phyloP scores from a whole-genome alignment of 2,797 vertebrate species.

The Hipposideros larvatus region DNA sequence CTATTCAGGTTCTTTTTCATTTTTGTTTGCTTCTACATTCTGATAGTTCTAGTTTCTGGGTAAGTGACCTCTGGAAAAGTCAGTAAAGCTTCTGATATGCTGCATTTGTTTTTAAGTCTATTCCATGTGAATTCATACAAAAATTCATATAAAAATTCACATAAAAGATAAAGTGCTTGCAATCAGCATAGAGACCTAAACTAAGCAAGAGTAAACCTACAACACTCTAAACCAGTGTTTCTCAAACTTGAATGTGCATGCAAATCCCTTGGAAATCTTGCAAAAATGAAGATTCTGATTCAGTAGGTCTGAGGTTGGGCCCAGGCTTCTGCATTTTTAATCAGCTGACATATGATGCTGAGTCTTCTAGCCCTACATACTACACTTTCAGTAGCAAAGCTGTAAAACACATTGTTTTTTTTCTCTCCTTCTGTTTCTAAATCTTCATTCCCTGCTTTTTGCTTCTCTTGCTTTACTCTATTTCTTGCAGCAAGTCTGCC shows the following conservation, averaged over 20 bases:
- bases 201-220: not conserved
- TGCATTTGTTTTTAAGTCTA: conserved; percentile 34
- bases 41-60: not conserved
- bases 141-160: no score
- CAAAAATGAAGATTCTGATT: not conserved
- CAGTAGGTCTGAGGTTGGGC: not conserved
- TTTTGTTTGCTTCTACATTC: conserved; percentile 47
- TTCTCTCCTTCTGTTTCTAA: not conserved
- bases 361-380: not conserved
- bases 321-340: not conserved
- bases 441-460: not conserved
- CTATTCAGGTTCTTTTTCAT: not conserved
- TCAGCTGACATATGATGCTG: not conserved
- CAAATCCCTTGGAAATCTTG: not conserved
- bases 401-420: not conserved
- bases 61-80: conserved; percentile 32
- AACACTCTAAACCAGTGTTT: conserved; percentile 4
- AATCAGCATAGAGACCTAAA: not conserved
- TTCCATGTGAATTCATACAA: not conserved
- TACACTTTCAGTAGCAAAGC: not conserved
- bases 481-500: not conserved
- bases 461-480: not conserved
- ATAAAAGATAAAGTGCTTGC: not conserved
- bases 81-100: conserved; percentile 29
- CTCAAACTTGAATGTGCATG: not conserved